Conservation (phyloP, 2,888 invertebrate genomes). For the Koerneria pararmatus region DNA sequence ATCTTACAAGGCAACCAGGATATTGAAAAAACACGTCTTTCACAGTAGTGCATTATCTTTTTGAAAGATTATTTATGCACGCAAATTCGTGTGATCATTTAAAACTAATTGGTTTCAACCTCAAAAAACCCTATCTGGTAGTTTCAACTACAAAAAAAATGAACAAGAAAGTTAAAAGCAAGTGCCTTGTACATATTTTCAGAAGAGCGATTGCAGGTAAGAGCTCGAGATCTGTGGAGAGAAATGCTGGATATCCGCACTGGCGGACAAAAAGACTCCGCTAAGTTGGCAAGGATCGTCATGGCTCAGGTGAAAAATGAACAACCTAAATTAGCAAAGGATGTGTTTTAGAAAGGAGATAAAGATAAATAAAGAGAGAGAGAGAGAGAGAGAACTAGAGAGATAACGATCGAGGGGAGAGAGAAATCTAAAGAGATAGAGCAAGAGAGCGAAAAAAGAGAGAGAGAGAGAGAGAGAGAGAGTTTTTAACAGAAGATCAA, state of each 20-base stretch:
- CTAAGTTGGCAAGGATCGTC: slow-evolving; percentile 50
- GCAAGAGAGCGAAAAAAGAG: too few relatives aligned
- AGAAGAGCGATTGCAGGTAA: slow-evolving; percentile 45
- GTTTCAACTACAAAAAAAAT: too few relatives aligned
- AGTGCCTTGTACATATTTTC: too few relatives aligned
- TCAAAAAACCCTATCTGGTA: too few relatives aligned
- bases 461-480: too few relatives aligned
- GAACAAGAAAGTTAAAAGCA: too few relatives aligned
- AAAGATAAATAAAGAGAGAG: background rate
- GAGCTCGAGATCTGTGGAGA: slow-evolving; percentile 59
- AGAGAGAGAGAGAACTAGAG: background rate
- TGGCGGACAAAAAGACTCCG: slow-evolving; percentile 48
- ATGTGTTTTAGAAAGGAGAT: background rate
- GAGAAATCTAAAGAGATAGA: too few relatives aligned
- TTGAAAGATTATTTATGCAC: too few relatives aligned
- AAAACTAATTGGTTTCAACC: too few relatives aligned
- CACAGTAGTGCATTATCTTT: background rate
- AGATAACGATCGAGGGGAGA: background rate
- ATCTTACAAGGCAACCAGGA: too few relatives aligned
- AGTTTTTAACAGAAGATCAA: slow-evolving; percentile 25
- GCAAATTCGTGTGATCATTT: too few relatives aligned
- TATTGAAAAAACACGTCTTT: background rate
- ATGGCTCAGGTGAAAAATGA: slow-evolving; percentile 43
- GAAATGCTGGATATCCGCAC: slow-evolving; percentile 59
- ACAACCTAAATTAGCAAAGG: background rate